Evolutionary conservation across 2,888 invertebrate species (phyloP).

Genomic region (Lasioglossum villosulum): DNA sequence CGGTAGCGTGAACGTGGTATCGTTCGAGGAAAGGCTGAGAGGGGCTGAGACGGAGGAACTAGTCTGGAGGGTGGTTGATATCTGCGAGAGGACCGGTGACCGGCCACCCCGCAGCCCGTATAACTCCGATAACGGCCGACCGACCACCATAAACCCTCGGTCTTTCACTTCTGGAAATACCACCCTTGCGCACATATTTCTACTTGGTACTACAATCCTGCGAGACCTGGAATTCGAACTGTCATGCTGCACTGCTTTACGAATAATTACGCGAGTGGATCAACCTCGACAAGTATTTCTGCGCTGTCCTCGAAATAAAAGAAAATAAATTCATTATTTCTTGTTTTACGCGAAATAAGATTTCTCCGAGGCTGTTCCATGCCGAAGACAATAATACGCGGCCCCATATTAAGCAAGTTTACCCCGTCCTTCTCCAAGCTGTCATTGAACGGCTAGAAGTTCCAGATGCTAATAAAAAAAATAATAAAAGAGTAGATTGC

Average conservation of each 20-base stretch:
- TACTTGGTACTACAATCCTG: conserved; percentile 34
- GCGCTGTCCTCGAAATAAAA: too few relatives aligned
- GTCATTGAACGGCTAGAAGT: not conserved
- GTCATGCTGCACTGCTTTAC: not conserved
- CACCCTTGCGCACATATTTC: conserved; percentile 48
- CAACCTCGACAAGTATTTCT: too few relatives aligned
- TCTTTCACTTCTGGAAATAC: conserved; percentile 70
- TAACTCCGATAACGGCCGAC: conserved; percentile 76
- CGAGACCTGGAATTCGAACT: not conserved
- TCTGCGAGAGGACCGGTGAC: conserved; percentile 66
- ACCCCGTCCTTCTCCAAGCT: not conserved
- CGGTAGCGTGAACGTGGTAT: not conserved
- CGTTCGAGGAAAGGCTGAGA: not conserved
- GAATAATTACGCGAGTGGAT: not conserved
- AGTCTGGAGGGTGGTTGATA: conserved; percentile 69
- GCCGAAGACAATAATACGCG: not conserved
- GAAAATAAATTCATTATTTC: not conserved
- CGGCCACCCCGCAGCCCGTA: conserved; percentile 71
- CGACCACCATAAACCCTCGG: conserved; percentile 73
- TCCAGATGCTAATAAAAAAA: conserved; percentile 7
- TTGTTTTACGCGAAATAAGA: not conserved
- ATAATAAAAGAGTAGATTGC: conserved; percentile 36
- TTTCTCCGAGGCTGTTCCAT: not conserved
- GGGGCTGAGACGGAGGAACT: conserved; percentile 36
- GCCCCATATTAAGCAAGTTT: not conserved